Evolutionary conservation across 2,113 vertebrate species (phyloP), one percentile per base, ranked within the genome.

Genomic region (Solea solea): DNA sequence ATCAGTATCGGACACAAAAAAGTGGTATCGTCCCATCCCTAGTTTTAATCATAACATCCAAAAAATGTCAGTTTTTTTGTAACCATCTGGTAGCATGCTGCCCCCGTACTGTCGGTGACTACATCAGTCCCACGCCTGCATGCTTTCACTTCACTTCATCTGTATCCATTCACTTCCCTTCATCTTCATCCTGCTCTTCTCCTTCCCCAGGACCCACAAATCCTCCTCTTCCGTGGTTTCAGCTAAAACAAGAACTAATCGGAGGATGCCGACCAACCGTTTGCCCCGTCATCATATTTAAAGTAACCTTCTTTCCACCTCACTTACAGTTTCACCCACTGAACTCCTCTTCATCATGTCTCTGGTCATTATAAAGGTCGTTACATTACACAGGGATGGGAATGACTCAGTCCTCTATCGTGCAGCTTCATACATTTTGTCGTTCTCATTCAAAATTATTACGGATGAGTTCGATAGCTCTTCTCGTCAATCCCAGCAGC

Each of bases 221-320:
- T 94, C 88, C 76, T 94, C 87, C 86, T 93, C 85, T 92, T 94
- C 88, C 90, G 94, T 60, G 94, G 94, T 83, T 94, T 93, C 93
- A 92, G 83, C 91, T 94, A 92, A 88, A 91, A 78, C 68, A 72
- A 77, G 79, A 90, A 60, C 77, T 88, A 82, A 83, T 78, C 74
- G 49, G 59, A 83, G 65, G 79, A 85, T 68, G 46, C 74, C 69
- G 11, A 66, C 67, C 77, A 48, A 71, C 61, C 58, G 39, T 67
- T 80, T 76, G 0, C 42, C 54, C 13, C 14, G 10, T 48, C 45
- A 12, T 45, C 44, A 45, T 12, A 45, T 45, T 45, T 45, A 45
- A 45, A 8, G 9, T 42, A 42, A 42, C 9, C 9, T 44, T 6
- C 7, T 44, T 2, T 44, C 11, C 44, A 45, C 44, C 44, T 45